Percentiles rank a stretch among this genome's conserved stretches.
These are phyloP conservation scores for Uria lomvia DNA, from an alignment of 2,113 vertebrate species.

Conservation along the genomic window DNA sequence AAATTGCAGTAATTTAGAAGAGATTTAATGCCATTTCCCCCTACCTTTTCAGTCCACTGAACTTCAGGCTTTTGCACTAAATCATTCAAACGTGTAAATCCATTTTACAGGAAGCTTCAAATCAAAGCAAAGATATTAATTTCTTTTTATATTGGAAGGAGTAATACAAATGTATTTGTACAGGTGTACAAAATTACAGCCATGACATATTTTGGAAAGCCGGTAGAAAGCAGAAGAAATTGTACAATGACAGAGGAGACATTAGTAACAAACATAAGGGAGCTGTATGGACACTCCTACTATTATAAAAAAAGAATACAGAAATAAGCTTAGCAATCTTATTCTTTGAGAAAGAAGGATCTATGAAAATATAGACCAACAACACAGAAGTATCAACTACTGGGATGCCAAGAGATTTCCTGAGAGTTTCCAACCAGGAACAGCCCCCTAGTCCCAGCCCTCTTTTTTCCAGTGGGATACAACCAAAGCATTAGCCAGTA, in stretches of 20 bases:
- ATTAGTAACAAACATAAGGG: background rate
- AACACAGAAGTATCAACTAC: background rate
- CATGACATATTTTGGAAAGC: background rate
- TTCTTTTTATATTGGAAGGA: background rate
- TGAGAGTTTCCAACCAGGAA: background rate
- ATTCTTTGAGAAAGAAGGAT: background rate
- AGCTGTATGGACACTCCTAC: background rate
- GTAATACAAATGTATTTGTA: background rate
- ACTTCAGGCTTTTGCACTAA: background rate
- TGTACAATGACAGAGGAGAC: background rate
- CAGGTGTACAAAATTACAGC: slow-evolving; percentile 10
- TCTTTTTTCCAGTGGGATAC: background rate
- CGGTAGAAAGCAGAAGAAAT: background rate
- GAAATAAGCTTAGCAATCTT: background rate
- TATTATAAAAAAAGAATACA: background rate
- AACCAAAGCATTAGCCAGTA: background rate
- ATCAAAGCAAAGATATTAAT: slow-evolving; percentile 6
- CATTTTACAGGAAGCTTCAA: slow-evolving; percentile 10
- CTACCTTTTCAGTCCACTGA: background rate
- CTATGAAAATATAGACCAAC: background rate
- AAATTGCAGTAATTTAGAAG: background rate
- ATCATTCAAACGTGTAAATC: slow-evolving; percentile 2
- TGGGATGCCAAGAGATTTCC: background rate
- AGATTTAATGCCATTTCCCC: background rate
- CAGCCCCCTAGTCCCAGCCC: background rate